Conservation (phyloP, 92 coral and sea anemone species). For the Palythoa caribaeorum region DNA sequence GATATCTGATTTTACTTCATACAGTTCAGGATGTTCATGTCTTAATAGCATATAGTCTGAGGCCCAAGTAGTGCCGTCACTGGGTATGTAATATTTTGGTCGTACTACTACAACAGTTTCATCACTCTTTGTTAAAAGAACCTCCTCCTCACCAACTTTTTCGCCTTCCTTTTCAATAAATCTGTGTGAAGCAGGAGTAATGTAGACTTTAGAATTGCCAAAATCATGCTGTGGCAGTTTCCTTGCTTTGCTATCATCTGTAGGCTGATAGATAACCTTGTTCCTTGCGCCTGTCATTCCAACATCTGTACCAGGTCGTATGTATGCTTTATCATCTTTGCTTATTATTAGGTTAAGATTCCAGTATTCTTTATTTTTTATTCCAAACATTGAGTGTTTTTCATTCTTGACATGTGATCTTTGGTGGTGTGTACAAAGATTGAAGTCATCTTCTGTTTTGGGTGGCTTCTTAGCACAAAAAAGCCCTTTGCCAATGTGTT, state of each 20-base stretch:
- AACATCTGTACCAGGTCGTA: conserved; percentile 27
- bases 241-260: conserved; percentile 16
- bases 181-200: conserved; percentile 32
- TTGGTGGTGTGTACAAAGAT: conserved; percentile 47
- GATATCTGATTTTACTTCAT: background rate
- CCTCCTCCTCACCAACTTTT: conserved; percentile 14
- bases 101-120: conserved; percentile 33
- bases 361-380: conserved; percentile 6
- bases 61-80: conserved; percentile 39
- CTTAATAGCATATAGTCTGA: conserved; percentile 19
- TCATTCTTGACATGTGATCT: conserved; percentile 52
- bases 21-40: conserved; percentile 18
- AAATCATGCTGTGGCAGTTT: conserved; percentile 47
- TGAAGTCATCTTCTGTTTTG: conserved; percentile 44
- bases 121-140: background rate
- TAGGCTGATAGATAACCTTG: conserved; percentile 1
- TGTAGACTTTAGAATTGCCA: conserved; percentile 40
- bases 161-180: conserved; percentile 10
- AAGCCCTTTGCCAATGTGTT: conserved; percentile 55
- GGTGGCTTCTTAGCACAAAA: conserved; percentile 72
- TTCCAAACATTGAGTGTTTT: conserved; percentile 3
- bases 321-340: conserved; percentile 33
- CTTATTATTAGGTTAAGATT: background rate
- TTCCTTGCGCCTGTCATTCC: conserved; percentile 17
- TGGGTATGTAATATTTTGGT: conserved; percentile 34